Evolutionary conservation across 2,888 invertebrate genomes (phyloP).

Genomic region (Eupithecia vulgata): DNA sequence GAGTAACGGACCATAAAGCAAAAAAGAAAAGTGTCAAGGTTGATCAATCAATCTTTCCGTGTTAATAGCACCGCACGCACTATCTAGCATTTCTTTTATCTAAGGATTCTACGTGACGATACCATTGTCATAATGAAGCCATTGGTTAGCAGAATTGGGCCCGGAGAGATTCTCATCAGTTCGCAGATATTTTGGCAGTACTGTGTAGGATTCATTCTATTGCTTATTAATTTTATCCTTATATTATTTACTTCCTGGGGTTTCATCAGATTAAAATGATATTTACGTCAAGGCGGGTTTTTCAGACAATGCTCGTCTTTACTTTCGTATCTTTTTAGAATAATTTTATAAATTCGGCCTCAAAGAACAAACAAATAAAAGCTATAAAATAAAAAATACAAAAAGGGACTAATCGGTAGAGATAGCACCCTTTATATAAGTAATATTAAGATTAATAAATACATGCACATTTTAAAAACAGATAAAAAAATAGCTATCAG

Average conservation of each 20-base stretch:
- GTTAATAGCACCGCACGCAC: no score
- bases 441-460: not conserved
- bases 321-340: not conserved
- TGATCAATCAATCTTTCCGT: no score
- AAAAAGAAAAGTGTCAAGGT: no score
- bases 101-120: no score
- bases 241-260: not conserved
- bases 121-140: no score
- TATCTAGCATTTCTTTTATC: no score
- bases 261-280: not conserved
- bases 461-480: not conserved
- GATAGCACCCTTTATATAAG: slow-evolving; percentile 14
- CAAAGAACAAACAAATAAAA: not conserved
- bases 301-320: not conserved
- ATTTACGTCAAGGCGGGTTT: not conserved
- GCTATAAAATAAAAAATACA: not conserved
- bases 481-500: slow-evolving; percentile 10
- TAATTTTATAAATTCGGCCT: not conserved
- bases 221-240: not conserved
- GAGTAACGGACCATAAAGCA: no score
- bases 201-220: not conserved
- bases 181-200: not conserved
- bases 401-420: slow-evolving; percentile 4
- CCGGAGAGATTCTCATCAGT: not conserved
- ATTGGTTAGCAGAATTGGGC: no score